Evolutionary conservation across 2,888 invertebrate species (phyloP), one percentile per base, ranked within the genome.

Genomic region (Pimpla rufipes): DNA sequence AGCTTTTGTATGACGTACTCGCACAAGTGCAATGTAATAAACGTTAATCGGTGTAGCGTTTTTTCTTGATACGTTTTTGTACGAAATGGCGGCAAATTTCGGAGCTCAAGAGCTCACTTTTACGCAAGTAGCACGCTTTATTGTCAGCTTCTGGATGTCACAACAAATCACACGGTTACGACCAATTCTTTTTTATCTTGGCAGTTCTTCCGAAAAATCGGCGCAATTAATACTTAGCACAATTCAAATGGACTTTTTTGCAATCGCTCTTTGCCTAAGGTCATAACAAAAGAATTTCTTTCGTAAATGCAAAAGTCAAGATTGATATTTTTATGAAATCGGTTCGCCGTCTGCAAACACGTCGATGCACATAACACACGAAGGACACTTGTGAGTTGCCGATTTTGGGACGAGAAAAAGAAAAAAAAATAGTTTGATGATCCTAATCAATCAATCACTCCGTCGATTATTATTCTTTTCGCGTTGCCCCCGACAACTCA

Each of bases 71-170:
- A 29, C 29, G 47, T 45, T 67, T 7, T 50, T 23, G 45, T 42
- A 73, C 64, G 18, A 47, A 16, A n/a, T 79, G n/a, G n/a, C 47
- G 21, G 11, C 59, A 35, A n/a, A 42, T 45, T 35, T 50, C 21
- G 7, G 29, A 45, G 40, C 64, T 16, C 2, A 18, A 29, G 23
- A 45, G 71, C 57, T 71, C 70, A 47, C 45, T 57, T 64, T 83
- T 68, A 21, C 80, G 79, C 83, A 73, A 77, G 62, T 68, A 73
- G 80, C 83, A 70, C 83, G 79, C 83, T 81, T 57, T 68, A 42
- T 50, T 73, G 2, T 68, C 29, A 55, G 83, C 78, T 83, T 82
- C 23, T 37, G 55, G 70, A 66, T 68, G 50, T 68, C 59, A 40
- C 76, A 45, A 18, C 35, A 57, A 37, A 62, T 37, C 16, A 62